These are phyloP conservation scores for Nematolebias whitei DNA, from an alignment of 2,113 vertebrate species.

Conservation along the genomic window DNA sequence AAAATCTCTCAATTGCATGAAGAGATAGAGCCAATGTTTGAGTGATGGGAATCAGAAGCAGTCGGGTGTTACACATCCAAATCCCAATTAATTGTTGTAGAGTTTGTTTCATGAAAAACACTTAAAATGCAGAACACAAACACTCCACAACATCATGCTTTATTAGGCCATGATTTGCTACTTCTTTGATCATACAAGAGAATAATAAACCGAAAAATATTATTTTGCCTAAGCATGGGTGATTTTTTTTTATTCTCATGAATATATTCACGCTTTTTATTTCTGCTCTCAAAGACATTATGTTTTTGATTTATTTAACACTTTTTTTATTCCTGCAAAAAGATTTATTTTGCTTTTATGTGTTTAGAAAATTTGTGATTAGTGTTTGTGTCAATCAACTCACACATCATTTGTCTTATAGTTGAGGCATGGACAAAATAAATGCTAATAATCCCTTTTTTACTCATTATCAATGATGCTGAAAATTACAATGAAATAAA, in stretches of 20 bases:
- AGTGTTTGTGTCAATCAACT: background rate
- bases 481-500: too few species aligned
- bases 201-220: slow-evolving; percentile 49
- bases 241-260: slow-evolving; percentile 35
- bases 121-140: slow-evolving; percentile 29
- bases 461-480: background rate
- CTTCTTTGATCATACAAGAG: slow-evolving; percentile 19
- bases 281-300: slow-evolving; percentile 2
- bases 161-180: slow-evolving; percentile 18
- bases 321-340: background rate
- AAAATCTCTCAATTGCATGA: slow-evolving; percentile 4
- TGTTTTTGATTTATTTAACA: slow-evolving; percentile 5
- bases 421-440: background rate
- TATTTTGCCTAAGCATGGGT: slow-evolving; percentile 27
- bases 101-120: slow-evolving; percentile 19
- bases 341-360: background rate
- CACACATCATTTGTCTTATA: background rate
- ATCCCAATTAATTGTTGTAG: slow-evolving; percentile 48
- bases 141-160: slow-evolving; percentile 6
- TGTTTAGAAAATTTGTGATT: background rate
- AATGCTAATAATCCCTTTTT: background rate
- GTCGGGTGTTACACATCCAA: slow-evolving; percentile 49
- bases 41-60: slow-evolving; percentile 36
- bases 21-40: slow-evolving; percentile 22
- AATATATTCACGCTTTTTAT: slow-evolving; percentile 30